These are phyloP conservation scores for Euplagia quadripunctaria DNA, from an alignment of 2,888 invertebrate species.

Conservation along the genomic window DNA sequence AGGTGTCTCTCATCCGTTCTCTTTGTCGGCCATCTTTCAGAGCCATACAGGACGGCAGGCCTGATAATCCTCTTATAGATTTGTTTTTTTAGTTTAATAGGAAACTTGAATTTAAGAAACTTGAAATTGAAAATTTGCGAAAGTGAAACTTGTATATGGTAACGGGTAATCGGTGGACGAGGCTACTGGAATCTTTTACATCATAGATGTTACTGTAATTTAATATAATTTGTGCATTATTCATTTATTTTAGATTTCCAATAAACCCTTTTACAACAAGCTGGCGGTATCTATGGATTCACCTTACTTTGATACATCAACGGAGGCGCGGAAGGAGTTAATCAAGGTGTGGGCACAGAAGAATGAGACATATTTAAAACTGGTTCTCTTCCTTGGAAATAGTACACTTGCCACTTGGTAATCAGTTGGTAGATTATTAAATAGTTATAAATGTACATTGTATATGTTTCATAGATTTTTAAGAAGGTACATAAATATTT, in stretches of 20 bases:
- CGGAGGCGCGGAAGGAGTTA: slow-evolving; percentile 60
- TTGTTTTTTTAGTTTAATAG: too few relatives aligned
- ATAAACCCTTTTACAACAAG: slow-evolving; percentile 66
- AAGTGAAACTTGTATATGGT: too few relatives aligned
- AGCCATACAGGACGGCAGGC: too few relatives aligned
- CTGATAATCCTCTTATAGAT: too few relatives aligned
- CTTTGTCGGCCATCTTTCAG: too few relatives aligned
- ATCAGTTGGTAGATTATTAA: slow-evolving; percentile 21
- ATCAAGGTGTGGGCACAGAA: slow-evolving; percentile 65
- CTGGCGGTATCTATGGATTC: slow-evolving; percentile 73
- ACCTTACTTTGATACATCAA: slow-evolving; percentile 70
- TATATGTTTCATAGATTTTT: neutral
- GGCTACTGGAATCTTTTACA: too few relatives aligned
- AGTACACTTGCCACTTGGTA: slow-evolving; percentile 73
- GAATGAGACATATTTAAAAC: slow-evolving; percentile 66
- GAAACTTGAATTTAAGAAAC: too few relatives aligned
- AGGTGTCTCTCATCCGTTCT: too few relatives aligned
- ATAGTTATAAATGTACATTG: neutral
- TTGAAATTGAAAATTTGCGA: too few relatives aligned
- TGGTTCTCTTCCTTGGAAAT: slow-evolving; percentile 69
- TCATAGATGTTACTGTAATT: too few relatives aligned
- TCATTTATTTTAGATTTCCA: slow-evolving; percentile 54
- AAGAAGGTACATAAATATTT: neutral
- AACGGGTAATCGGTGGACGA: too few relatives aligned
- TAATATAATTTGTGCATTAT: neutral